Evolutionary conservation across 2,797 vertebrate species (phyloP), one percentile per base, ranked within the genome.

Genomic region (Chelmon rostratus): DNA sequence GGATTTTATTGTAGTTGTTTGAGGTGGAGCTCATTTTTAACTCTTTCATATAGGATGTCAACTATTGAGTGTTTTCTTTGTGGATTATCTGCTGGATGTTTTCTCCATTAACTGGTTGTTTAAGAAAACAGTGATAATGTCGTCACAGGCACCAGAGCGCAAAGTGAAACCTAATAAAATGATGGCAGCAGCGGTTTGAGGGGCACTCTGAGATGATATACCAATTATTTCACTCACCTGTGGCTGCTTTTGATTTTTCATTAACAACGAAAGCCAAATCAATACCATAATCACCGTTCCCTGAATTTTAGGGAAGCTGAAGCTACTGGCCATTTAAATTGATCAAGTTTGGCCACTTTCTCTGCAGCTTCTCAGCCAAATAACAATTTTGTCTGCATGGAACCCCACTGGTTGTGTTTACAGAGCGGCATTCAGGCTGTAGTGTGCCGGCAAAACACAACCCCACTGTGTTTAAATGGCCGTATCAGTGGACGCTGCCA

Each of bases 341-440:
- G 59, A 78, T 58, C 40, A 53, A 42, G 47, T 89, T 78, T 37
- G 38, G 76, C 57, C 69, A 54, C 68, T 84, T 71, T 77, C 73
- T 76, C 35, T 58, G 49, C 6, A 35, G 76, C 25, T 28, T 68
- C 46, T 74, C 21, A 25, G 72, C 47, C 63, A 72, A 76, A 85
- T 57, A 47, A 62, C 64, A 35, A 87, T 68, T 78, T 44, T 8
- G 38, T 68, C 19, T 52, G 21, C 8, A 25, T 54, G 79, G 59
- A 65, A 6, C 73, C 74, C 79, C n/a, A 50, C 74, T 79, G 83
- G 3, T 61, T 85, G 19, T 84, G 84, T 90, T 87, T 83, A 80
- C 79, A 50, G 65, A 64, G 62, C 70, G 57, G 52, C 73, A 71
- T 64, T 90, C 28, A 44, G 31, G 61, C 53, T 78, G 49, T 5